phyloP scores from a whole-genome alignment of 23 tunicate species.

The Halocynthia aurantium region DNA sequence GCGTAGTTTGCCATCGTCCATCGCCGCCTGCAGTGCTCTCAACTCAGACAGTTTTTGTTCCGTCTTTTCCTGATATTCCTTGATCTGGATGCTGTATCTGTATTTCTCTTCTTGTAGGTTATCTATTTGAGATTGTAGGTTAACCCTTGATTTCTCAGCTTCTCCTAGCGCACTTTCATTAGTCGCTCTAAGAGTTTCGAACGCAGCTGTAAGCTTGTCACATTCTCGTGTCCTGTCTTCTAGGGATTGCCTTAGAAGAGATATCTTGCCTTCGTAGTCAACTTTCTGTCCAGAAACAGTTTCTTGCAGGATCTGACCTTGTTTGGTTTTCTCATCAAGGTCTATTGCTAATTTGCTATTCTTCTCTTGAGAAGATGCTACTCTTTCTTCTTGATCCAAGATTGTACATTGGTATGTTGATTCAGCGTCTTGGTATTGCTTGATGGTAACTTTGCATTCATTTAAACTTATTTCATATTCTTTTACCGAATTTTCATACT shows the following conservation, averaged over 20 bases:
- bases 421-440: constrained; percentile 7
- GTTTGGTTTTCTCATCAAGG: constrained; percentile 33
- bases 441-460: constrained; percentile 1
- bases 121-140: constrained; percentile 2
- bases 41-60: constrained; percentile 2
- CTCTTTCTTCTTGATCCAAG: constrained; percentile 11
- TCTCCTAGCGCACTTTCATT: neutral
- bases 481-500: neutral
- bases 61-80: neutral
- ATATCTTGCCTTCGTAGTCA: constrained; percentile 33
- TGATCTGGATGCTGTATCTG: neutral
- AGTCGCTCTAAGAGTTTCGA: constrained; percentile 38
- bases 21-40: neutral
- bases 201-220: constrained; percentile 11
- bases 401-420: constrained; percentile 19
- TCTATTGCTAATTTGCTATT: constrained; percentile 28
- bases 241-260: constrained; percentile 36
- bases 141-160: constrained; percentile 1
- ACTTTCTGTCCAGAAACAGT: constrained; percentile 37
- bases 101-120: constrained; percentile 6
- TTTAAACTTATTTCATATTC: neutral
- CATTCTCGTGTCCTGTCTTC: constrained; percentile 47
- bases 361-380: constrained; percentile 21
- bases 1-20: neutral
- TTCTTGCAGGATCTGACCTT: constrained; percentile 15